Evolutionary conservation across 1,140 invertebrate species (phyloP), one percentile per base, ranked within the genome.

Genomic region (Neodiprion virginianus): DNA sequence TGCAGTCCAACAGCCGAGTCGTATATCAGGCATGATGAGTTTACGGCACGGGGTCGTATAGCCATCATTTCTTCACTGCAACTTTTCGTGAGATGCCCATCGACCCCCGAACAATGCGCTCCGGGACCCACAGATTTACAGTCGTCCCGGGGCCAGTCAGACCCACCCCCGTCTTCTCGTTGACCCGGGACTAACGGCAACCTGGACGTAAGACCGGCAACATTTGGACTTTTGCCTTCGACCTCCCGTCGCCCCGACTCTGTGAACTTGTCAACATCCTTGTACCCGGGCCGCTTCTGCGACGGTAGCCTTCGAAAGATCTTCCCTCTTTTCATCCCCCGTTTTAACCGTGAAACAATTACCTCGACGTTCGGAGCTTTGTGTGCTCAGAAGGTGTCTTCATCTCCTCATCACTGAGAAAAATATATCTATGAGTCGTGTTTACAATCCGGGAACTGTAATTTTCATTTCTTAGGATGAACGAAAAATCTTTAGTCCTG

Each of bases 221-320:
- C 53, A 61, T 61, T 61, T 61, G 53, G 53, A 17, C 53, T 61
- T 17, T 40, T 40, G 28, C n/a, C 53, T 17, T 14, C 11, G 53
- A 61, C 4, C 53, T 8, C 53, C 53, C 53, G n/a, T 12, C 11
- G 53, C 11, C 53, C 53, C 53, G 53, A 61, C 8, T 5, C 53
- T 61, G 53, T 61, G 53, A 61, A 61, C 53, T 61, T 61, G 53
- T 61, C 53, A 61, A 61, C 53, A 61, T 61, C 53, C 53, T 17
- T 17, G 53, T 17, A 8, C 53, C 8, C 11, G 53, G 5, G 5
- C 28, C 28, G 28, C 28, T 40, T 40, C 28, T 40, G 28, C 28
- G 28, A 40, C 28, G 28, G 28, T 2, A 40, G 28, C 28, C 28
- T 40, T 40, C 28, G 28, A 40, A 40, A 1, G 28, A 40, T 40